These are phyloP conservation scores for Eucidaris tribuloides DNA, from an alignment of 35 echinoderm and acorn worm genomes.

Conservation along the genomic window DNA sequence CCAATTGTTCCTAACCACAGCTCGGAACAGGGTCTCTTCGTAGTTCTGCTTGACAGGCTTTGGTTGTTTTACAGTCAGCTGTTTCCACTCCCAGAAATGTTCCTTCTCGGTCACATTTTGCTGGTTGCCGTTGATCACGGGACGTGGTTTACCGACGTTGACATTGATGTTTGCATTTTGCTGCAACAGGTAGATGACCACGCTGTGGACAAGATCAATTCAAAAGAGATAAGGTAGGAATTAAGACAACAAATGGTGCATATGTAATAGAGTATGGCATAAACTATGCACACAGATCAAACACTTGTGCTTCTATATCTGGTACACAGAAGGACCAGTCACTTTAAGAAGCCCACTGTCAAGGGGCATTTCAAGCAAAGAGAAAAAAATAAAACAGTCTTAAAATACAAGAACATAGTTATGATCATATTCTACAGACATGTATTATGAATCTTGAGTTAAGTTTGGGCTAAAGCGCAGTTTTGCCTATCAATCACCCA, in stretches of 20 bases:
- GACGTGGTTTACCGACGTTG: conserved; percentile 24
- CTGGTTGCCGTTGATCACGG: not conserved
- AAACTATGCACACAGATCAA: not conserved
- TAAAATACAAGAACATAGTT: too few relatives aligned
- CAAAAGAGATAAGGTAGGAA: not conserved
- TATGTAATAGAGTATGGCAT: not conserved
- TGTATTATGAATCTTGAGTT: too few relatives aligned
- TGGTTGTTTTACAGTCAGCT: not conserved
- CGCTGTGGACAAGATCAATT: conserved; percentile 10
- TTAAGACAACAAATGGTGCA: not conserved
- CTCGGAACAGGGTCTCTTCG: conserved; percentile 49
- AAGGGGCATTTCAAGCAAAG: too few relatives aligned
- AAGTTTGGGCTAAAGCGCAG: too few relatives aligned
- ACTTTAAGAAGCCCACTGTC: too few relatives aligned
- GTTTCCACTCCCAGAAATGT: conserved; percentile 67
- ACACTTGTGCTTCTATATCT: not conserved
- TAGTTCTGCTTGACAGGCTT: not conserved
- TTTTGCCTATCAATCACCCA: too few relatives aligned
- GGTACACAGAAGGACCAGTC: not conserved
- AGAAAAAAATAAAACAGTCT: not conserved
- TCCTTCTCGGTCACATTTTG: conserved; percentile 37
- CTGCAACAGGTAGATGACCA: conserved; percentile 81
- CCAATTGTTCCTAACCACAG: conserved; percentile 65
- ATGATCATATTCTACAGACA: too few relatives aligned
- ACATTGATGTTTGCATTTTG: conserved; percentile 76